Percentiles rank a stretch among this genome's conserved stretches.
phyloP scores from a whole-genome alignment of 2,888 invertebrate genomes.

The Platycheirus rosarum region DNA sequence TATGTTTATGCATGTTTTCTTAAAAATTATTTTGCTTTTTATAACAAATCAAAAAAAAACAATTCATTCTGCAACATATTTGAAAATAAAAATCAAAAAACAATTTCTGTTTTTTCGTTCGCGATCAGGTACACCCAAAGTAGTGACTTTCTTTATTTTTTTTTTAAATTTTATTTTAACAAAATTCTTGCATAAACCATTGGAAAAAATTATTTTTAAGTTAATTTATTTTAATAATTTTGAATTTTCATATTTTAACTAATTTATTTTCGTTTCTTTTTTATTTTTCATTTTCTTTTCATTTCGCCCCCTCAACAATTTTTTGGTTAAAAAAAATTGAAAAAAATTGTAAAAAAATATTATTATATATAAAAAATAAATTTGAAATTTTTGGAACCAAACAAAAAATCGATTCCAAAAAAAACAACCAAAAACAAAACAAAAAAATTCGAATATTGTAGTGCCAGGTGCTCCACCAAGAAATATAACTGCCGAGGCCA shows the following conservation, averaged over 20 bases:
- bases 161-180: conserved; percentile 33
- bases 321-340: conserved; percentile 46
- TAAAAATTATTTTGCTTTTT: conserved; percentile 42
- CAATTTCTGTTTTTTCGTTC: conserved; percentile 72
- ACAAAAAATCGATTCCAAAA: conserved; percentile 54
- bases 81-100: conserved; percentile 11
- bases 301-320: conserved; percentile 26
- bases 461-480: conserved; percentile 98
- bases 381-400: conserved; percentile 53
- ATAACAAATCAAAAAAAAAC: conserved; percentile 49
- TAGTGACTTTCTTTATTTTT: background rate
- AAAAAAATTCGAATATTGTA: conserved; percentile 82
- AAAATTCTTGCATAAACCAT: conserved; percentile 82
- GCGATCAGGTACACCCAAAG: conserved; percentile 43
- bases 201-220: too few relatives aligned
- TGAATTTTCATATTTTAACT: conserved; percentile 33
- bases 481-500: conserved; percentile 94
- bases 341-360: conserved; percentile 28
- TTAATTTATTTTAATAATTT: conserved; percentile 43
- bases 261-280: conserved; percentile 57
- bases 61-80: conserved; percentile 28
- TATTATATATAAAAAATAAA: conserved; percentile 65
- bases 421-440: conserved; percentile 56
- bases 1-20: conserved; percentile 55
- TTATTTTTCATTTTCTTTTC: conserved; percentile 56